Conservation (phyloP, 2,113 vertebrate genomes). For the Peromyscus polionotus region DNA sequence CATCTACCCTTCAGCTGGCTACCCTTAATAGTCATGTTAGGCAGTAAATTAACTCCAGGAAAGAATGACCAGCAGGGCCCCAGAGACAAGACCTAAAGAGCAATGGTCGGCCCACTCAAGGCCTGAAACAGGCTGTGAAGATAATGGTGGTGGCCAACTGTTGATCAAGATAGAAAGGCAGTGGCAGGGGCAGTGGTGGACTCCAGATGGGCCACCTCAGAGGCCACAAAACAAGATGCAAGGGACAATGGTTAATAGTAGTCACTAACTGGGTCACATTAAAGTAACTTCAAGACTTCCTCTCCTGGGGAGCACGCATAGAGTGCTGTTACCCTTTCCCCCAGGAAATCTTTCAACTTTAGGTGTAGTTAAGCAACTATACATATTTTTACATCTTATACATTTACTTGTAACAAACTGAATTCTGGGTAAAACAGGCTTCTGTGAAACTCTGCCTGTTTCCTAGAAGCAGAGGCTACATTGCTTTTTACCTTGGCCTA, state of each 20-base stretch:
- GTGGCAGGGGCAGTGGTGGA: not conserved
- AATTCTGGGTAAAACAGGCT: not conserved
- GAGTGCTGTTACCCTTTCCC: not conserved
- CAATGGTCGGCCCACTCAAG: not conserved
- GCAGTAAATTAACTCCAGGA: not conserved
- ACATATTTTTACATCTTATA: not conserved
- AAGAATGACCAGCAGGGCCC: not conserved
- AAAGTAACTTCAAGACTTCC: not conserved
- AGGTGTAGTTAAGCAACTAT: not conserved
- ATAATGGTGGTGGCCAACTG: not conserved
- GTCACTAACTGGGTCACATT: not conserved
- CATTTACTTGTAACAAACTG: not conserved
- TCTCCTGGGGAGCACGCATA: not conserved
- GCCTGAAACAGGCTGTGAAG: not conserved
- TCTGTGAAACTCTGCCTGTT: not conserved
- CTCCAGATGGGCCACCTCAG: not conserved
- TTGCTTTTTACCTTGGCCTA: not conserved
- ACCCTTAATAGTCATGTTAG: not conserved
- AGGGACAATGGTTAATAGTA: not conserved
- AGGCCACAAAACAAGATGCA: not conserved
- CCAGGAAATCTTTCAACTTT: not conserved
- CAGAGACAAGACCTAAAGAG: not conserved
- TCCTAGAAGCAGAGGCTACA: not conserved
- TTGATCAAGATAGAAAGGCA: not conserved
- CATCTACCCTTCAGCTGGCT: not conserved